A percentile compares a stretch with the other conserved stretches of the same genome.
These are phyloP conservation scores for Gavialis gangeticus DNA, from an alignment of 2,113 vertebrate species.

Conservation along the genomic window DNA sequence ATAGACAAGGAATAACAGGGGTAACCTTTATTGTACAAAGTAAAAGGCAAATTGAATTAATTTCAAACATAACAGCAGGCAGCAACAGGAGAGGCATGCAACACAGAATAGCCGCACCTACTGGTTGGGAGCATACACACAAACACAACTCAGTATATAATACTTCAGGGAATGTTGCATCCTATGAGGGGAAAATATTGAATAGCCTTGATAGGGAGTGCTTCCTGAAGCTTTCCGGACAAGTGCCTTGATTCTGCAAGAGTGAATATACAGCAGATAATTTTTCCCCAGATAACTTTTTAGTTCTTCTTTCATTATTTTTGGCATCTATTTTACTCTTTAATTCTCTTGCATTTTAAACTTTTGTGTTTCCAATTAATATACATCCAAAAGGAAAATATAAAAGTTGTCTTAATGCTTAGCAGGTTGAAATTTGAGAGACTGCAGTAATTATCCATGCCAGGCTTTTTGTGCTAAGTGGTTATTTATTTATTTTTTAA, in stretches of 20 bases:
- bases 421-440: not conserved
- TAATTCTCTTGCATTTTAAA: not conserved
- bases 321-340: not conserved
- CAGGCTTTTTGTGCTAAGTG: not conserved
- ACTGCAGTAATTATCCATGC: not conserved
- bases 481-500: too few species aligned
- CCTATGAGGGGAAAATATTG: not conserved
- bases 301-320: not conserved
- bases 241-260: not conserved
- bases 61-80: too few species aligned
- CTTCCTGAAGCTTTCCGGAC: not conserved
- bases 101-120: too few species aligned
- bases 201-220: not conserved
- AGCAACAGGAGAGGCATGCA: too few species aligned
- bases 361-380: not conserved
- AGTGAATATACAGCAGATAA: not conserved
- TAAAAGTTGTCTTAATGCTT: not conserved
- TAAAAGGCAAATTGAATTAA: too few species aligned
- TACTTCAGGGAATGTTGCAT: not conserved
- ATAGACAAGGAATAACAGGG: too few species aligned
- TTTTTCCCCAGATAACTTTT: not conserved
- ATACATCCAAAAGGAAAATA: not conserved
- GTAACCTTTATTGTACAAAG: too few species aligned
- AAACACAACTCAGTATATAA: too few species aligned
- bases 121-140: too few species aligned